A percentile compares a stretch with the other conserved stretches of the same genome.
phyloP scores from a whole-genome alignment of 2,113 vertebrate species.

The Syngnathoides biaculeatus region DNA sequence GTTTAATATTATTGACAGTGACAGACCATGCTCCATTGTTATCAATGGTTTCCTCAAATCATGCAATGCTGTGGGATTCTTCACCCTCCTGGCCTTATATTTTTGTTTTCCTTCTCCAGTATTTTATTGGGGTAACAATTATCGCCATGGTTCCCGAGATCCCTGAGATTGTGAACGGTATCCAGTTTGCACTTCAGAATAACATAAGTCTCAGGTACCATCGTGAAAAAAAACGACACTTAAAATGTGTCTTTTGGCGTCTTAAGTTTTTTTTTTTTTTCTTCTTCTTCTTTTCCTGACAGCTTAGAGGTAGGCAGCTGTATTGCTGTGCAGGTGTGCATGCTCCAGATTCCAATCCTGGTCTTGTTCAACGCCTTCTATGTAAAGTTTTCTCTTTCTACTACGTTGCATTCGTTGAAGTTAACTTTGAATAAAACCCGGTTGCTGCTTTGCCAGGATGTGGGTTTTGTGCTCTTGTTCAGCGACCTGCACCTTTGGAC shows the following conservation, averaged over 20 bases:
- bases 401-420: conserved; percentile 10
- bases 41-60: no score
- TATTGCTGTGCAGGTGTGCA: conserved; percentile 88
- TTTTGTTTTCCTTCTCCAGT: conserved; percentile 59
- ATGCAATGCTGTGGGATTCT: no score
- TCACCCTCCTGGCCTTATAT: not conserved
- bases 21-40: no score
- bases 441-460: conserved; percentile 61
- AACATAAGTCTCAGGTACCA: conserved; percentile 83
- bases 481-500: conserved; percentile 77
- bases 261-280: not conserved
- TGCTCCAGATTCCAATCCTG: conserved; percentile 87
- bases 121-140: conserved; percentile 84
- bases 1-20: no score
- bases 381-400: conserved; percentile 68
- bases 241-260: not conserved
- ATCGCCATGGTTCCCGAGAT: conserved; percentile 86
- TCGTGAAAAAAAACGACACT: not conserved
- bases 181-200: conserved; percentile 89
- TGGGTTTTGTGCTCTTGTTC: conserved; percentile 78
- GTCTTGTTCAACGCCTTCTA: conserved; percentile 84
- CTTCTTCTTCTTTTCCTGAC: conserved; percentile 5
- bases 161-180: conserved; percentile 85
- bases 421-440: not conserved
- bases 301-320: conserved; percentile 88